Evolutionary conservation across 1,140 invertebrate genomes (phyloP).

Genomic region (Lepidostoma basale): DNA sequence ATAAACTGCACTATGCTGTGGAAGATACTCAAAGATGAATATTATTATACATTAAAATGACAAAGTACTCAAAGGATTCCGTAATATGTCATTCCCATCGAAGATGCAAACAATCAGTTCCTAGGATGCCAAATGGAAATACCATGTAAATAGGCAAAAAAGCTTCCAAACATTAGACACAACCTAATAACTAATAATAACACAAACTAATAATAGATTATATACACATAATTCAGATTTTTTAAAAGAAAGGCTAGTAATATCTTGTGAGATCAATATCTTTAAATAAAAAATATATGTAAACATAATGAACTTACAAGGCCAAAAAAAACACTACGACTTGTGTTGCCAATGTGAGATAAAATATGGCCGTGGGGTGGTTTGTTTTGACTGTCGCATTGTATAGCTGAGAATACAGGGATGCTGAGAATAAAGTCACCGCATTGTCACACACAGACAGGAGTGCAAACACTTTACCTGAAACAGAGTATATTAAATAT

Average conservation of each 20-base stretch:
- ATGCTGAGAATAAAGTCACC: slow-evolving; percentile 71
- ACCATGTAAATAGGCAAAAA: not conserved
- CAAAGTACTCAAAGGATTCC: too few species aligned
- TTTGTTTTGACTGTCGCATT: slow-evolving; percentile 64
- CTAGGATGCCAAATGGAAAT: not conserved
- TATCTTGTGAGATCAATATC: not conserved
- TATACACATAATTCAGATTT: not conserved
- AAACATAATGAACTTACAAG: slow-evolving; percentile 29
- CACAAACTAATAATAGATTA: not conserved
- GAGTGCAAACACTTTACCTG: slow-evolving; percentile 75
- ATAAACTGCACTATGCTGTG: too few species aligned
- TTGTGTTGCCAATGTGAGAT: slow-evolving; percentile 73
- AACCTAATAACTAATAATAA: not conserved
- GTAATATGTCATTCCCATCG: too few species aligned
- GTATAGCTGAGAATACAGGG: slow-evolving; percentile 74
- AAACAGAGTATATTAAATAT: slow-evolving; percentile 41
- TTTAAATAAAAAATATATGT: not conserved
- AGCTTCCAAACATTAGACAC: not conserved
- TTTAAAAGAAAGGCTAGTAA: not conserved
- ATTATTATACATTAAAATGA: too few species aligned
- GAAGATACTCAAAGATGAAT: too few species aligned
- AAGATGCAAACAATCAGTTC: too few species aligned
- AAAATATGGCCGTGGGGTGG: slow-evolving; percentile 66
- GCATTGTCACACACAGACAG: slow-evolving; percentile 78
- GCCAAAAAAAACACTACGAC: slow-evolving; percentile 56